Conservation (phyloP, 1,140 invertebrate genomes). For the Chironomus tepperi region DNA sequence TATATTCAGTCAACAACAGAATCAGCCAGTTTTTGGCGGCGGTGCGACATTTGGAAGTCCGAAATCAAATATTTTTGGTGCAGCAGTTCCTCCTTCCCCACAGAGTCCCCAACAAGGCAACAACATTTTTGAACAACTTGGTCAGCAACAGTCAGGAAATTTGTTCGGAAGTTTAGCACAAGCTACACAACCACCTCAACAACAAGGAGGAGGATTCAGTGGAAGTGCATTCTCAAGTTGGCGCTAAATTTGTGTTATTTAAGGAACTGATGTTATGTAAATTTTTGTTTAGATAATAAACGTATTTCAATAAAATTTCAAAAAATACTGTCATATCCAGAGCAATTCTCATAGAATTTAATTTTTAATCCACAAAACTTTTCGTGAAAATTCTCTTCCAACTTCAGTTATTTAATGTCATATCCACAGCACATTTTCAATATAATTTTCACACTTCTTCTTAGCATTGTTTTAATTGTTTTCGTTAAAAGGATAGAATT, state of each 20-base stretch:
- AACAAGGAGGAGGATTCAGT: not conserved
- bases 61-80: not conserved
- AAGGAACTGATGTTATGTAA: no score
- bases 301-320: no score
- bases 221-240: constrained; percentile 16
- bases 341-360: no score
- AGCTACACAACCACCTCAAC: not conserved
- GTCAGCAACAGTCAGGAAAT: not conserved
- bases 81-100: not conserved
- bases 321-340: no score
- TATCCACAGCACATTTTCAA: no score
- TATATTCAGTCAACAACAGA: not conserved
- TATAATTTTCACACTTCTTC: no score
- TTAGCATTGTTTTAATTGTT: no score
- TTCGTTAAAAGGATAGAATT: no score
- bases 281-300: no score
- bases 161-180: not conserved
- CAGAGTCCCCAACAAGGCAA: not conserved
- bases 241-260: not conserved
- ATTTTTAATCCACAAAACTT: no score
- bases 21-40: not conserved
- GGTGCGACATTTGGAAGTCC: not conserved
- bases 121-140: not conserved
- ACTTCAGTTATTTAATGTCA: no score
- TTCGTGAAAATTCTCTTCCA: no score